Evolutionary conservation across 2,888 invertebrate genomes (phyloP).

Genomic region (Rhopalosiphum nymphaeae): DNA sequence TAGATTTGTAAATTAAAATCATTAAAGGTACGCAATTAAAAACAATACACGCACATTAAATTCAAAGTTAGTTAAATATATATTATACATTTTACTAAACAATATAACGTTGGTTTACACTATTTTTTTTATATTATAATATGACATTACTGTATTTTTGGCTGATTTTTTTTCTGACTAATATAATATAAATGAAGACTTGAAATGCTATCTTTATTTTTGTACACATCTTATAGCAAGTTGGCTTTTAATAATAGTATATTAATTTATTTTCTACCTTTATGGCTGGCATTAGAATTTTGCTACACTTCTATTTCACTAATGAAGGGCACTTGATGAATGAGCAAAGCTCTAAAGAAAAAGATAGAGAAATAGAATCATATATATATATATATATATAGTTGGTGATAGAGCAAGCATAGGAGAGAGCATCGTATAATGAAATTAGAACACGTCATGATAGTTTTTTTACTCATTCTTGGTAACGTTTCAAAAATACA

Average conservation of each 20-base stretch:
- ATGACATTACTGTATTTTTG: neutral
- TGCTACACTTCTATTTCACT: conserved; percentile 10
- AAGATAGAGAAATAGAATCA: neutral
- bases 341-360: conserved; percentile 17
- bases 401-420: neutral
- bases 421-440: conserved; percentile 37
- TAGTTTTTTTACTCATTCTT: conserved; percentile 32
- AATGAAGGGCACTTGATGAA: conserved; percentile 62
- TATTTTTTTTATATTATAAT: neutral
- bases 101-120: neutral
- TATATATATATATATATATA: neutral
- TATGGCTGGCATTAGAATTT: conserved; percentile 17
- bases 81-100: neutral
- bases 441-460: conserved; percentile 60
- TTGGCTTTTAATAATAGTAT: conserved; percentile 2
- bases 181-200: neutral
- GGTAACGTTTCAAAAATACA: conserved; percentile 61
- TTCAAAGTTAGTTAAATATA: neutral
- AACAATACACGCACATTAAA: neutral
- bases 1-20: too few species aligned
- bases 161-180: neutral
- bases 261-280: neutral
- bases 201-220: neutral
- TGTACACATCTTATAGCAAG: neutral
- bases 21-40: too few species aligned